Percentiles rank a stretch among this genome's conserved stretches.
phyloP scores from a whole-genome alignment of 2,797 vertebrate genomes.

The Pempheris klunzingeri region DNA sequence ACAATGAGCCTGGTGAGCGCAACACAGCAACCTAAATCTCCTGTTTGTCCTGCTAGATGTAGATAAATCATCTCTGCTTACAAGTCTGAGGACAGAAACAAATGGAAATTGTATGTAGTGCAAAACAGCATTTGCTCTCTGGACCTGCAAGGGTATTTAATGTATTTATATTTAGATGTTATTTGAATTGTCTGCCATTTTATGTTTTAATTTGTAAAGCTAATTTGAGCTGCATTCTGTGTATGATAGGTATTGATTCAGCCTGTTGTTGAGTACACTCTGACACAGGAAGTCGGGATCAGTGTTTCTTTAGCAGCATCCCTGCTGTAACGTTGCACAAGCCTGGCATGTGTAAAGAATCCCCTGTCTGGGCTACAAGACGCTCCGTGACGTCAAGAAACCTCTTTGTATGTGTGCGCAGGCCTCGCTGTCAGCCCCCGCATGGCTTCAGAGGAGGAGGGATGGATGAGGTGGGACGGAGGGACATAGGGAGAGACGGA shows the following conservation, averaged over 20 bases:
- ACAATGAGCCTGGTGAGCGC: neutral
- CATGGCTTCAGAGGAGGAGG: constrained; percentile 50
- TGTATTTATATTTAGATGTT: no score
- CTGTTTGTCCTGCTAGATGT: neutral
- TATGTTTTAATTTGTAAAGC: no score
- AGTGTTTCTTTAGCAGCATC: constrained; percentile 20
- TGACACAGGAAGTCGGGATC: constrained; percentile 14
- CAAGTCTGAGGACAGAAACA: no score
- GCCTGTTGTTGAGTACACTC: neutral
- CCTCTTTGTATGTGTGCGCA: constrained; percentile 52
- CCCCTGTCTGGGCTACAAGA: constrained; percentile 62
- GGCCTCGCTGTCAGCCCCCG: constrained; percentile 63
- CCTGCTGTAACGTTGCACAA: constrained; percentile 38
- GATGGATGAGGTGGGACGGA: constrained; percentile 32
- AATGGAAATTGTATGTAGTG: no score
- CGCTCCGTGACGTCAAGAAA: constrained; percentile 73
- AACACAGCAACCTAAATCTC: constrained; percentile 4
- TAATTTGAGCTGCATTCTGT: neutral
- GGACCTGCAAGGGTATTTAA: no score
- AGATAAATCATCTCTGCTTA: neutral
- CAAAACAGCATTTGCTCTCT: no score
- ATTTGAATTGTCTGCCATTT: no score
- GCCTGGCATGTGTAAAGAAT: constrained; percentile 62
- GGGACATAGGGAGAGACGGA: constrained; percentile 26
- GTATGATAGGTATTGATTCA: neutral